Evolutionary conservation across 1,140 invertebrate genomes (phyloP).

Genomic region (Ceratosolen fusciceps): DNA sequence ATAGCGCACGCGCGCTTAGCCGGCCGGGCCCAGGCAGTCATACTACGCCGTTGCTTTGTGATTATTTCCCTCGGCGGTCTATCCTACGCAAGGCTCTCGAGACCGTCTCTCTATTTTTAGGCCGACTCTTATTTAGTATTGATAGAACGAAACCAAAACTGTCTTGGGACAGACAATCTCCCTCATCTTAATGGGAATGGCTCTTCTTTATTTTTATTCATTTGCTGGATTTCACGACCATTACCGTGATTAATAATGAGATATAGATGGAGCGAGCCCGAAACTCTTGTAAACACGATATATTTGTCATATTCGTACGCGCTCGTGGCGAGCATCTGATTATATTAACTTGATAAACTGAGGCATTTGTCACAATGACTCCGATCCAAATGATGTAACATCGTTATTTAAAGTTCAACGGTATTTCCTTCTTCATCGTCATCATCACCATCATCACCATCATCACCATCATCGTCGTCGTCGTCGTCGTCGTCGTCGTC

Average conservation of each 20-base stretch:
- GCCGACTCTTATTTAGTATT: neutral
- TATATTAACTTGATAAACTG: neutral
- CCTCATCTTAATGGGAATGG: neutral
- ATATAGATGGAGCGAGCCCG: neutral
- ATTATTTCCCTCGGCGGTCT: neutral
- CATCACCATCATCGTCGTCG: too few relatives aligned
- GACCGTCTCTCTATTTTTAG: constrained; percentile 7
- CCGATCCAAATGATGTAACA: neutral
- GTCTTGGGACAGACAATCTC: neutral
- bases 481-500: too few relatives aligned
- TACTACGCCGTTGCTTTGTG: neutral
- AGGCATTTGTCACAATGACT: constrained; percentile 4
- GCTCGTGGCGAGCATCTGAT: neutral
- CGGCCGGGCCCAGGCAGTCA: neutral
- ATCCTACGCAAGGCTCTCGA: neutral
- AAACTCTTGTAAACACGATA: neutral
- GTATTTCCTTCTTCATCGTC: too few relatives aligned
- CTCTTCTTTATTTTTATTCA: neutral
- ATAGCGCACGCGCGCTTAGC: neutral
- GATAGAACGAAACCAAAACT: constrained; percentile 13
- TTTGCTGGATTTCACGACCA: neutral
- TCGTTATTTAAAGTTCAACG: constrained; percentile 13
- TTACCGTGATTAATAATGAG: neutral
- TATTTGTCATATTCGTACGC: neutral
- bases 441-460: too few relatives aligned